These are phyloP conservation scores for Adelges cooleyi DNA, from an alignment of 1,140 invertebrate genomes.

Conservation along the genomic window DNA sequence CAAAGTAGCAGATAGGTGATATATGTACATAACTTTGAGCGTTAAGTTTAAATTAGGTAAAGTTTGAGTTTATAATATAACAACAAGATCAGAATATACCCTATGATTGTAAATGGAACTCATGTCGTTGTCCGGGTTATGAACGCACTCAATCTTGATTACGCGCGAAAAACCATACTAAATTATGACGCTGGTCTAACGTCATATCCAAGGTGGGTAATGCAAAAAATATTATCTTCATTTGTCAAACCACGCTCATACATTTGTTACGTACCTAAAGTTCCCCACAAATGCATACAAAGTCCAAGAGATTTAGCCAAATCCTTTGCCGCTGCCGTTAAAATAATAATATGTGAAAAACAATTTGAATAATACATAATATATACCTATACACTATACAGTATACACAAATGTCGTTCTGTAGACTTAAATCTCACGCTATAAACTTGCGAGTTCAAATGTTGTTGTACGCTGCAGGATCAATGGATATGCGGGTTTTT, in stretches of 20 bases:
- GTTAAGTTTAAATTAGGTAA: background rate
- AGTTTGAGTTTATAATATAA: slow-evolving; percentile 5
- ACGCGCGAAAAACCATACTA: slow-evolving; percentile 12
- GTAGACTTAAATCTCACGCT: background rate
- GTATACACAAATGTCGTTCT: background rate
- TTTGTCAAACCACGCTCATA: slow-evolving; percentile 3
- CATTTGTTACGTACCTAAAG: background rate
- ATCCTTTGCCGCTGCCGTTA: background rate
- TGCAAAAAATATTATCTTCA: slow-evolving; percentile 2
- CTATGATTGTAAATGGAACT: background rate
- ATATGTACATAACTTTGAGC: background rate
- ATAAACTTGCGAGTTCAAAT: too few relatives aligned
- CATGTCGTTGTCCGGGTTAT: slow-evolving; percentile 7
- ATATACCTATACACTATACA: background rate
- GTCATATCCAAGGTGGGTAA: background rate
- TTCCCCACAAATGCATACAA: background rate
- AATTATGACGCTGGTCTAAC: background rate
- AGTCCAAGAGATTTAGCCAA: background rate
- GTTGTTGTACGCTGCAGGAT: too few relatives aligned
- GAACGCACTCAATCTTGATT: slow-evolving; percentile 17
- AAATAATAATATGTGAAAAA: too few relatives aligned
- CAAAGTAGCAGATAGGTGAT: too few relatives aligned
- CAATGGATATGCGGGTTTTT: too few relatives aligned
- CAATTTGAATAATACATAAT: too few relatives aligned
- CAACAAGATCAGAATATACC: slow-evolving; percentile 15